Evolutionary conservation across 2,113 vertebrate genomes (phyloP).

Genomic region (Semicossyphus pulcher): DNA sequence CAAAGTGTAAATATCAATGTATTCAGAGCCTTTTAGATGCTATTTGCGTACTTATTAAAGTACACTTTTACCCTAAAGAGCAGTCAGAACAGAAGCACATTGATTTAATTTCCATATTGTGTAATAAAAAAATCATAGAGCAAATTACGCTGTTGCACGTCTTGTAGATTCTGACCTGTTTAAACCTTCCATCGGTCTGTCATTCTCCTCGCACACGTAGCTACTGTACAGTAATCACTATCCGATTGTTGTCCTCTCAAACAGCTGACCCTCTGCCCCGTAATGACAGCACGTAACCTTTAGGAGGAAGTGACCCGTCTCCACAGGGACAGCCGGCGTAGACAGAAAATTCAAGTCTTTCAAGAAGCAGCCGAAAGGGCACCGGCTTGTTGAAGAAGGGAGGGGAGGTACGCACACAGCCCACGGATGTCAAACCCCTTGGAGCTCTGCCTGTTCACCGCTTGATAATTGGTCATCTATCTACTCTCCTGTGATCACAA

Average conservation of each 20-base stretch:
- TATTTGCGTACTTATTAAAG: slow-evolving; percentile 18
- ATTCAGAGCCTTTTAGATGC: slow-evolving; percentile 29
- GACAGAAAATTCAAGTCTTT: slow-evolving; percentile 70
- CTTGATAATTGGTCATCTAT: slow-evolving; percentile 77
- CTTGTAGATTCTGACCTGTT: neutral
- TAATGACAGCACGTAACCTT: slow-evolving; percentile 75
- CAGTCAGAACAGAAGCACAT: neutral
- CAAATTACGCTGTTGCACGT: neutral
- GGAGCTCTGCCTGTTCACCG: slow-evolving; percentile 67
- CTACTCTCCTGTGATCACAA: slow-evolving; percentile 73
- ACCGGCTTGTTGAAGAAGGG: slow-evolving; percentile 52
- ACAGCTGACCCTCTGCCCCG: slow-evolving; percentile 57
- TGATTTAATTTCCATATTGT: slow-evolving; percentile 10
- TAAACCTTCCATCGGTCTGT: slow-evolving; percentile 12
- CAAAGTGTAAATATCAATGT: slow-evolving; percentile 35
- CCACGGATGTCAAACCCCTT: slow-evolving; percentile 71
- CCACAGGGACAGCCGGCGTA: slow-evolving; percentile 61
- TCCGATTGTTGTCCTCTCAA: slow-evolving; percentile 47
- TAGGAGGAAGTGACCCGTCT: slow-evolving; percentile 67
- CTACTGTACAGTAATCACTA: slow-evolving; percentile 21
- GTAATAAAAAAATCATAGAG: neutral
- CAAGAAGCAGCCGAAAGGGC: slow-evolving; percentile 68
- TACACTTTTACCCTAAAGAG: neutral
- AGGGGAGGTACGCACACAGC: slow-evolving; percentile 34
- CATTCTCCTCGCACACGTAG: neutral